A percentile compares a stretch with the other conserved stretches of the same genome.
phyloP scores from a whole-genome alignment of 2,113 vertebrate genomes.

The Tachysurus fulvidraco region DNA sequence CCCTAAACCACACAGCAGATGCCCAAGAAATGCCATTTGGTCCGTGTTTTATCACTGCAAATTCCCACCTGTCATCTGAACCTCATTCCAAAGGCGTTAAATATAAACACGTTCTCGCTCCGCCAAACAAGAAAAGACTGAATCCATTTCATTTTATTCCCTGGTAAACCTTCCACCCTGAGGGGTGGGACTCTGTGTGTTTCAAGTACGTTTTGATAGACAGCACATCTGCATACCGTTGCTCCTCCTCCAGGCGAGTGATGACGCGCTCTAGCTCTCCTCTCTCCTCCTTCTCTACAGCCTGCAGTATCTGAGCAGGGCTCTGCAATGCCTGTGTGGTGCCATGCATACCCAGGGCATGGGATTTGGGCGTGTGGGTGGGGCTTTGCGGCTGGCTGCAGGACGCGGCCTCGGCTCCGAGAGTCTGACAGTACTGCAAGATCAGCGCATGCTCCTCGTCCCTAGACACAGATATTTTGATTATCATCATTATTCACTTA shows the following conservation, averaged over 20 bases:
- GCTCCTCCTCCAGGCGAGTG: conserved; percentile 91
- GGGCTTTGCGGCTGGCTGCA: conserved; percentile 93
- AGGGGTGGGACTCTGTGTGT: not conserved
- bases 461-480: conserved; percentile 65
- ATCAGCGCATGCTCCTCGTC: conserved; percentile 96
- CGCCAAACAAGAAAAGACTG: not conserved
- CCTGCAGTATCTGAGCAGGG: conserved; percentile 93
- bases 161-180: not conserved
- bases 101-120: not conserved
- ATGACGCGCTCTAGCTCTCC: conserved; percentile 91
- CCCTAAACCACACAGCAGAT: not conserved
- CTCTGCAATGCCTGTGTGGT: conserved; percentile 84
- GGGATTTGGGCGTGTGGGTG: conserved; percentile 66
- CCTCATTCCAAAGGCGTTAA: not conserved
- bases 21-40: not conserved
- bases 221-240: conserved; percentile 74
- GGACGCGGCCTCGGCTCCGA: conserved; percentile 86
- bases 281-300: conserved; percentile 89
- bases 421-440: conserved; percentile 94
- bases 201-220: conserved; percentile 12
- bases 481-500: not conserved
- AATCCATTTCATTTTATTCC: not conserved
- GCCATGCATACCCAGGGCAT: conserved; percentile 67
- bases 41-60: not conserved
- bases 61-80: not conserved